phyloP scores from a whole-genome alignment of 2,113 vertebrate genomes.

The Stegastes partitus region DNA sequence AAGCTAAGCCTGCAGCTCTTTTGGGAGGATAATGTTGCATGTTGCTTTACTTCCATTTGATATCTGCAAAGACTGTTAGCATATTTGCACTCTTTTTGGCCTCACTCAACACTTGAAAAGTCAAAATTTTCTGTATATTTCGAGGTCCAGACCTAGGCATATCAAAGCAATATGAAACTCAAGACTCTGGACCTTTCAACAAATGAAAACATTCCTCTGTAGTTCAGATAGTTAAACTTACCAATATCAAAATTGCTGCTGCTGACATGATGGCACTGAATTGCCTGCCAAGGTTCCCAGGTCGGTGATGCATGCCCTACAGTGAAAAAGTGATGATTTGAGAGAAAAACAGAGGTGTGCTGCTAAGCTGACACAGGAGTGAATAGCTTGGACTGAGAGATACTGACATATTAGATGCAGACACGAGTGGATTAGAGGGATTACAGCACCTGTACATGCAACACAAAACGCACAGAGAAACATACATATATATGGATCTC shows the following conservation, averaged over 20 bases:
- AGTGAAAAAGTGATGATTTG: not conserved
- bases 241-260: not conserved
- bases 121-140: not conserved
- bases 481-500: not conserved
- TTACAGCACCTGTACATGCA: not conserved
- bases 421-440: not conserved
- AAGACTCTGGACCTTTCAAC: not conserved
- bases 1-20: no score
- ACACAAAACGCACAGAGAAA: not conserved
- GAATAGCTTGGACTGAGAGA: not conserved
- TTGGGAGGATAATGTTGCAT: no score
- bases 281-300: not conserved
- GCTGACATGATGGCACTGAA: not conserved
- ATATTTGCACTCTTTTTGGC: no score
- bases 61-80: no score
- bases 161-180: conserved; percentile 4
- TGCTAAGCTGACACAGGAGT: not conserved
- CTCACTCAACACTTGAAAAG: not conserved
- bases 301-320: not conserved
- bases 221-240: conserved; percentile 3
- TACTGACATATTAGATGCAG: not conserved
- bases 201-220: conserved; percentile 19
- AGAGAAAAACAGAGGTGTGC: not conserved
- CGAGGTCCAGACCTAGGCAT: not conserved
- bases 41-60: no score